Evolutionary conservation across 2,888 invertebrate species (phyloP).

Genomic region (Strigamia maritima): DNA sequence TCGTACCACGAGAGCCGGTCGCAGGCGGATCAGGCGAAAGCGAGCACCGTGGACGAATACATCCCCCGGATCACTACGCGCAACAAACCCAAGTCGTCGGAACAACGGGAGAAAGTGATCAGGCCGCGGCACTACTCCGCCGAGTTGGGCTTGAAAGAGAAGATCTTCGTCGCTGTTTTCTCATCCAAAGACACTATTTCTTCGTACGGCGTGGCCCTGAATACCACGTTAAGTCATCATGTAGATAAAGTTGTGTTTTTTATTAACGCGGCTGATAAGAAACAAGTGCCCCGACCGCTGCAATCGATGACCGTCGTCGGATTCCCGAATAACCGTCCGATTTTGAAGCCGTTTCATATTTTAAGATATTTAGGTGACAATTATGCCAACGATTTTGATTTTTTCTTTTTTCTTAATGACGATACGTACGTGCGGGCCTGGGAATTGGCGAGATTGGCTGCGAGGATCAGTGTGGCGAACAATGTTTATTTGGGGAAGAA

Average conservation of each 20-base stretch:
- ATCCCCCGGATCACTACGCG: constrained; percentile 46
- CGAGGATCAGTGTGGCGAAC: constrained; percentile 75
- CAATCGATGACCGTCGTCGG: constrained; percentile 64
- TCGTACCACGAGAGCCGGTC: constrained; percentile 40
- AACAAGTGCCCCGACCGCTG: constrained; percentile 55
- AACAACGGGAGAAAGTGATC: constrained; percentile 48
- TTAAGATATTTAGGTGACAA: constrained; percentile 86
- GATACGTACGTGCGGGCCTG: constrained; percentile 78
- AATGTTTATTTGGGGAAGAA: constrained; percentile 76
- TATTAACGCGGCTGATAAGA: constrained; percentile 54
- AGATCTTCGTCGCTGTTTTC: constrained; percentile 80
- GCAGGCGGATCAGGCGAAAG: constrained; percentile 20
- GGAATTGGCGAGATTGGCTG: constrained; percentile 67
- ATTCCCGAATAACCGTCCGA: constrained; percentile 73
- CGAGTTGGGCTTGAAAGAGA: constrained; percentile 87
- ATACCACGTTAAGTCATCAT: constrained; percentile 78
- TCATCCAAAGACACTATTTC: constrained; percentile 62
- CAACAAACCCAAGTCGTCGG: constrained; percentile 37
- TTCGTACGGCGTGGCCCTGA: constrained; percentile 69
- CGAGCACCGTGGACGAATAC: constrained; percentile 45
- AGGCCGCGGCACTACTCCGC: constrained; percentile 92
- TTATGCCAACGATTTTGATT: constrained; percentile 85
- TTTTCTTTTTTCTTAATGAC: constrained; percentile 84
- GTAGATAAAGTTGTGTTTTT: constrained; percentile 81
- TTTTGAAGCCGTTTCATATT: constrained; percentile 78